These are phyloP conservation scores for Ceyx melanurus DNA, from an alignment of 2,113 vertebrate species.

Conservation along the genomic window DNA sequence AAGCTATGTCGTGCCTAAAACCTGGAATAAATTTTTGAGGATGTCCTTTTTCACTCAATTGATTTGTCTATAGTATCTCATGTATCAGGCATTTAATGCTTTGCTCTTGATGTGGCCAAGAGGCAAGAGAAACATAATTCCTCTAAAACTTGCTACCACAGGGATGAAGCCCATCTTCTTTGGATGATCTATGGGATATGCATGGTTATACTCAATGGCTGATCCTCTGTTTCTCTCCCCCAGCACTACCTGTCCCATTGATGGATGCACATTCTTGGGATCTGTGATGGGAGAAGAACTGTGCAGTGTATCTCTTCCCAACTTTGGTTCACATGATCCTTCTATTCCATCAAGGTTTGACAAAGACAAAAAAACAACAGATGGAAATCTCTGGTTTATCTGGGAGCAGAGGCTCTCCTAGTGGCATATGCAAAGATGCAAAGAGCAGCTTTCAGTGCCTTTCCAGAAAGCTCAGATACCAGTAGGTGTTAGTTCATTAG, in stretches of 20 bases:
- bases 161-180: background rate
- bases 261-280: background rate
- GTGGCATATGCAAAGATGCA: background rate
- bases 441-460: background rate
- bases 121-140: background rate
- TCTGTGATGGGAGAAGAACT: background rate
- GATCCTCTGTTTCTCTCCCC: background rate
- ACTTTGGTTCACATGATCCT: background rate
- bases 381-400: background rate
- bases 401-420: background rate
- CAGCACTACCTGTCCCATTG: background rate
- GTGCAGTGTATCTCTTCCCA: background rate
- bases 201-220: background rate
- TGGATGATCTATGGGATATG: background rate
- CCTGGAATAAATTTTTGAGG: background rate
- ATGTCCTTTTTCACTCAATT: background rate
- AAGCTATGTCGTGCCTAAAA: background rate
- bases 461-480: background rate
- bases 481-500: background rate
- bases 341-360: background rate
- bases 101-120: background rate
- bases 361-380: background rate
- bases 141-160: background rate
- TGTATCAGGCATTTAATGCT: background rate
- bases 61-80: background rate